Evolutionary conservation across 2,797 vertebrate species (phyloP).

Genomic region (Protonibea diacanthus): DNA sequence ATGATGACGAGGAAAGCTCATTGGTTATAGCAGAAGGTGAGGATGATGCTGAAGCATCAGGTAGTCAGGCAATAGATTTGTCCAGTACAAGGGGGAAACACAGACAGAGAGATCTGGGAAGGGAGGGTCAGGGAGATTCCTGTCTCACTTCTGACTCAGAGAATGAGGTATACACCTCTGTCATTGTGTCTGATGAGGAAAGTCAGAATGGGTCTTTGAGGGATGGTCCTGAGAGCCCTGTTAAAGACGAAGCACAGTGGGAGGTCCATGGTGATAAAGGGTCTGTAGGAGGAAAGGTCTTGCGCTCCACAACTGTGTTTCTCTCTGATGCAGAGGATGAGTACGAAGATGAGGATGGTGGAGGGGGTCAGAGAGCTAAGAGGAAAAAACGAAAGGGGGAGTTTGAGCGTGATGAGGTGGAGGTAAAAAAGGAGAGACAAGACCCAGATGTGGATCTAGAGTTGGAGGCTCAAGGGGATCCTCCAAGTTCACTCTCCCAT

Average conservation of each 20-base stretch:
- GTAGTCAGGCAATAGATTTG: constrained; percentile 84
- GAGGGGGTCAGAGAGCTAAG: constrained; percentile 66
- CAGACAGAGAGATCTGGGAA: constrained; percentile 63
- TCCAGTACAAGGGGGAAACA: constrained; percentile 78
- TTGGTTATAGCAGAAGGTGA: constrained; percentile 85
- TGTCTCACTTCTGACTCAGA: constrained; percentile 88
- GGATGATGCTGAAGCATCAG: constrained; percentile 76
- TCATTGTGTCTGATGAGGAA: constrained; percentile 87
- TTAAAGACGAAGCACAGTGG: constrained; percentile 74
- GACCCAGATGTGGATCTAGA: constrained; percentile 86
- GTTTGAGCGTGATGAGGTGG: constrained; percentile 80
- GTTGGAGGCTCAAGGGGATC: constrained; percentile 86
- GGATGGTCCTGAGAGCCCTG: constrained; percentile 78
- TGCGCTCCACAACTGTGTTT: constrained; percentile 88
- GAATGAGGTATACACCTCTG: constrained; percentile 86
- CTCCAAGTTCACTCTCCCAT: constrained; percentile 76
- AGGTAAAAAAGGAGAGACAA: constrained; percentile 82
- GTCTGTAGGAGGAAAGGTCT: constrained; percentile 84
- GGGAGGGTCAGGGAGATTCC: constrained; percentile 77
- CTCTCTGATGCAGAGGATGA: constrained; percentile 88
- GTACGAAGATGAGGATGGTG: constrained; percentile 84
- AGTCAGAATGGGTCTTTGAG: constrained; percentile 80
- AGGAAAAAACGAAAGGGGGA: constrained; percentile 81
- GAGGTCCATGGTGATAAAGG: constrained; percentile 75
- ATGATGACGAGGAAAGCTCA: constrained; percentile 83